Evolutionary conservation across 2,888 invertebrate genomes (phyloP).

Genomic region (Eulithis testata): DNA sequence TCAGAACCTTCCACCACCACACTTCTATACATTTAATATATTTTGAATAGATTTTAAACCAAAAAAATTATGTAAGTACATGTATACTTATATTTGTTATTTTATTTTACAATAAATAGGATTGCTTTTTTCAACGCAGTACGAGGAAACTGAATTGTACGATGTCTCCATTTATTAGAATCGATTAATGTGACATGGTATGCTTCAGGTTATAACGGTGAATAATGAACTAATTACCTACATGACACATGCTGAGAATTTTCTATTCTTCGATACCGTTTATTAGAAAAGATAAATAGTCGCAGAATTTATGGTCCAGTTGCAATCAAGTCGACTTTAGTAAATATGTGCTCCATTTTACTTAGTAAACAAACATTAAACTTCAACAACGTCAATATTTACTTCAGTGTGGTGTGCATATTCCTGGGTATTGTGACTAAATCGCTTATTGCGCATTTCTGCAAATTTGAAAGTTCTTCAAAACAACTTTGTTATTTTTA

Average conservation of each 20-base stretch:
- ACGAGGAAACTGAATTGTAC: background rate
- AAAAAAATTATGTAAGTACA: background rate
- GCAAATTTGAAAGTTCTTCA: conserved; percentile 8
- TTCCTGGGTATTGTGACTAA: conserved; percentile 16
- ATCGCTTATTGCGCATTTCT: conserved; percentile 17
- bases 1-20: too few relatives aligned
- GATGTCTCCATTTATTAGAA: background rate
- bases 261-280: too few relatives aligned
- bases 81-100: background rate
- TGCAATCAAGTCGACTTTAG: background rate
- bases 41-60: too few relatives aligned
- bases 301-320: background rate
- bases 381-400: conserved; percentile 21
- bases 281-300: background rate
- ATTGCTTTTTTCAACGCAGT: background rate
- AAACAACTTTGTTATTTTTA: conserved; percentile 17
- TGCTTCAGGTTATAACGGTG: background rate
- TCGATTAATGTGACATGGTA: conserved; percentile 2
- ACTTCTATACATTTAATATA: too few relatives aligned
- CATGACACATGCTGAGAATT: conserved; percentile 2
- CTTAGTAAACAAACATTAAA: conserved; percentile 10
- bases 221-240: conserved; percentile 7
- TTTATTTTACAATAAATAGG: too few relatives aligned
- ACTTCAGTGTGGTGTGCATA: conserved; percentile 10
- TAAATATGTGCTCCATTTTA: conserved; percentile 5